Percentiles rank a stretch among this genome's conserved stretches.
These are phyloP conservation scores for Eurystomus gularis DNA, from an alignment of 2,113 vertebrate species.

Conservation along the genomic window DNA sequence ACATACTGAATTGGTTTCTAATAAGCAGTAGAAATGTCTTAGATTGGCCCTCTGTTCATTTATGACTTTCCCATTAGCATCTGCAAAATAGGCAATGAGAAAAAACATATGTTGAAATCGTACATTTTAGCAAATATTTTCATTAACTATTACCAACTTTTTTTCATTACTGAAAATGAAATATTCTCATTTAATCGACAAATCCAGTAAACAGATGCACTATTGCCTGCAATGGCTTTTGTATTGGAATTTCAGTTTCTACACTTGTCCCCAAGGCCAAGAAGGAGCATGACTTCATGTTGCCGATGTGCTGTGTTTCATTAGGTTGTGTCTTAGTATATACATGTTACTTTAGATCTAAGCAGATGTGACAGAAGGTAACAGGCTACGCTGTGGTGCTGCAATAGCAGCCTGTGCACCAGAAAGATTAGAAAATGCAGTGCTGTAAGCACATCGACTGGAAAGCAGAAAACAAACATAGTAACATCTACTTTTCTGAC, in stretches of 20 bases:
- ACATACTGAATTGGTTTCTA: not conserved
- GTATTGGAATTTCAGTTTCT: not conserved
- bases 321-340: constrained; percentile 7
- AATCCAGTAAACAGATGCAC: not conserved
- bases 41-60: not conserved
- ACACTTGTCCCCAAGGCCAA: not conserved
- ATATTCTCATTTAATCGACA: not conserved
- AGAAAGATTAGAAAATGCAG: not conserved
- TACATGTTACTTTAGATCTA: not conserved
- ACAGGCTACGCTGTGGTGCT: not conserved
- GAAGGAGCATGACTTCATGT: not conserved
- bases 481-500: not conserved
- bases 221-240: not conserved
- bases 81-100: not conserved
- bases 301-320: not conserved
- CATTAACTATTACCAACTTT: not conserved
- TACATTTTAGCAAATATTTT: not conserved
- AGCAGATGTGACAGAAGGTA: constrained; percentile 46
- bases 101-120: not conserved
- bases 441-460: not conserved
- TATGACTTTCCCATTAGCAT: not conserved
- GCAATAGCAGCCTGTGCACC: not conserved
- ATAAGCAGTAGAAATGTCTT: not conserved
- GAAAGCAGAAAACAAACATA: not conserved
- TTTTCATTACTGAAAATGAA: not conserved